Evolutionary conservation across 2,888 invertebrate genomes (phyloP).

Genomic region (Aquatica leii): DNA sequence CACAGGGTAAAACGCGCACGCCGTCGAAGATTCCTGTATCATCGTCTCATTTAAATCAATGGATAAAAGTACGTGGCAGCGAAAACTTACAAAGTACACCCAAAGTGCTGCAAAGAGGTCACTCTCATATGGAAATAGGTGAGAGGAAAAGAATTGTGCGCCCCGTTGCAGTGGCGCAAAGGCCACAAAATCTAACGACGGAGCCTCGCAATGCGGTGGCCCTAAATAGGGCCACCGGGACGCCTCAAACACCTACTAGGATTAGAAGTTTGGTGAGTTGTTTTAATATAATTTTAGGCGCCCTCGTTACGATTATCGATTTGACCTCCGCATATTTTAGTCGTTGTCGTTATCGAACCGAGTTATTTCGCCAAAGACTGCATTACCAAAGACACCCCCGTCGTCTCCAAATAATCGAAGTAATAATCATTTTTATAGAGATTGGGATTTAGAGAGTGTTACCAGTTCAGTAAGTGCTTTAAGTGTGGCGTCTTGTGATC

Average conservation of each 20-base stretch:
- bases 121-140: conserved; percentile 56
- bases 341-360: conserved; percentile 56
- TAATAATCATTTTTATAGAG: conserved; percentile 42
- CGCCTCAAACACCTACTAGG: conserved; percentile 59
- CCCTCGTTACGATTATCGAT: conserved; percentile 3
- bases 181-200: conserved; percentile 68
- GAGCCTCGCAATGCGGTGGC: conserved; percentile 64
- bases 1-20: conserved; percentile 24
- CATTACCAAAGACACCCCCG: conserved; percentile 52
- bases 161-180: conserved; percentile 55
- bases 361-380: conserved; percentile 50
- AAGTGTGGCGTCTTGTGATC: conserved; percentile 83
- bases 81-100: conserved; percentile 9
- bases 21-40: conserved; percentile 38
- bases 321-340: conserved; percentile 42
- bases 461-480: conserved; percentile 81
- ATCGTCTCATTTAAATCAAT: conserved; percentile 66
- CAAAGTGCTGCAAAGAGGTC: conserved; percentile 48
- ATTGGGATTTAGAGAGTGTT: conserved; percentile 76
- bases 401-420: conserved; percentile 44
- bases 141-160: conserved; percentile 59
- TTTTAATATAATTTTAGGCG: conserved; percentile 4
- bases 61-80: conserved; percentile 63
- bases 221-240: conserved; percentile 48
- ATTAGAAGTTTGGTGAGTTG: conserved; percentile 65